These are phyloP conservation scores for Acomys russatus DNA, from an alignment of 2,797 vertebrate genomes.

Conservation along the genomic window DNA sequence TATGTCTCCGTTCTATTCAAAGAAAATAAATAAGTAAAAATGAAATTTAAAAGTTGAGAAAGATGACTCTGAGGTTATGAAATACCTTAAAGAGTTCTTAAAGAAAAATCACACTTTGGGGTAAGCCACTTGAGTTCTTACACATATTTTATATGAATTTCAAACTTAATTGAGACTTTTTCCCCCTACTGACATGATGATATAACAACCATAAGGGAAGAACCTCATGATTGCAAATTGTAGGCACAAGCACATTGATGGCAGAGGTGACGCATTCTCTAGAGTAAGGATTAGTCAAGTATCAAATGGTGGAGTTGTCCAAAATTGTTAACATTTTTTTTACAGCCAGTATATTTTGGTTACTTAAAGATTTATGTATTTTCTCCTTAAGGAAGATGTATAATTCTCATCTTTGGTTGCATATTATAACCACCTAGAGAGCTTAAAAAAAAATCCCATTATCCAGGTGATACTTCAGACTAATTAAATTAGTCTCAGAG, in stretches of 20 bases:
- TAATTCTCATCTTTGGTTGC: slow-evolving; percentile 36
- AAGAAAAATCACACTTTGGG: background rate
- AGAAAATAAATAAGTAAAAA: background rate
- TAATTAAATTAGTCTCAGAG: slow-evolving; percentile 65
- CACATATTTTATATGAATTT: slow-evolving; percentile 25
- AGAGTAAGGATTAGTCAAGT: background rate
- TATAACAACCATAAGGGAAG: background rate
- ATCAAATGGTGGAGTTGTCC: background rate
- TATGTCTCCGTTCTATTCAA: no score
- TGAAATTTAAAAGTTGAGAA: background rate
- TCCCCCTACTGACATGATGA: background rate
- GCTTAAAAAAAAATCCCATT: slow-evolving; percentile 57
- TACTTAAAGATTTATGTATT: slow-evolving; percentile 36
- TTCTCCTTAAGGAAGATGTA: background rate
- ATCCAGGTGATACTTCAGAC: slow-evolving; percentile 30
- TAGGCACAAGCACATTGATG: background rate
- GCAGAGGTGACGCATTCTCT: background rate
- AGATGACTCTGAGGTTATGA: background rate
- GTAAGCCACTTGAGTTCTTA: background rate
- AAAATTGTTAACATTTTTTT: slow-evolving; percentile 29
- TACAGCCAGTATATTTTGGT: background rate
- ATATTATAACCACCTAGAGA: slow-evolving; percentile 50
- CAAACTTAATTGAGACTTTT: background rate
- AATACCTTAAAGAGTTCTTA: background rate
- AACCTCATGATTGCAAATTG: background rate